Evolutionary conservation across 2,888 invertebrate species (phyloP).

Genomic region (Metalampra italica): DNA sequence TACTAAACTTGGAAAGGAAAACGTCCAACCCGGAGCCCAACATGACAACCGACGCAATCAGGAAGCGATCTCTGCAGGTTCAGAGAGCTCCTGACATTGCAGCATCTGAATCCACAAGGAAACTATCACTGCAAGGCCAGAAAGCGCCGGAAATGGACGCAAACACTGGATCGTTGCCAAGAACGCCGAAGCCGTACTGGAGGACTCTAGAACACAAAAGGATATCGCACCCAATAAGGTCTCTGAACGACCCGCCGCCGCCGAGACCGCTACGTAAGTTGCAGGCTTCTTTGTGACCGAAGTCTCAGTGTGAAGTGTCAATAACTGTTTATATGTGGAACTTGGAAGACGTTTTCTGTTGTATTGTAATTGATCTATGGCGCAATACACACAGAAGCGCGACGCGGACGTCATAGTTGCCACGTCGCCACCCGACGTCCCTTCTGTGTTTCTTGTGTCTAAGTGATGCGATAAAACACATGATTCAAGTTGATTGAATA

Average conservation of each 20-base stretch:
- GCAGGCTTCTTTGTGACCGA: conserved; percentile 23
- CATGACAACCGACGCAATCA: conserved; percentile 50
- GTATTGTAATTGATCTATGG: neutral
- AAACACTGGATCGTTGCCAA: conserved; percentile 54
- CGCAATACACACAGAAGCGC: too few species aligned
- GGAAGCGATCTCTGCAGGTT: conserved; percentile 59
- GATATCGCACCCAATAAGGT: conserved; percentile 63
- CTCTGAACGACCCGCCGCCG: conserved; percentile 56
- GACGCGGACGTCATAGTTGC: too few species aligned
- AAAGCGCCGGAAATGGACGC: conserved; percentile 32
- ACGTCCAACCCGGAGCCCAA: conserved; percentile 16
- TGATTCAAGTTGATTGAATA: too few species aligned
- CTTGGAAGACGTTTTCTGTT: neutral
- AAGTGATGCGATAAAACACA: too few species aligned
- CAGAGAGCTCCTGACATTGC: conserved; percentile 35
- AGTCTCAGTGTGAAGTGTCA: conserved; percentile 54
- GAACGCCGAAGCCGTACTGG: conserved; percentile 61
- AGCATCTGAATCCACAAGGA: conserved; percentile 53
- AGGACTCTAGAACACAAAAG: conserved; percentile 69
- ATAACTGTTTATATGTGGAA: conserved; percentile 51
- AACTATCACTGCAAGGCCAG: conserved; percentile 55
- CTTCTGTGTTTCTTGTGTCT: too few species aligned
- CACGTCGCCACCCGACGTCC: too few species aligned
- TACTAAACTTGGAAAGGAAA: conserved; percentile 44
- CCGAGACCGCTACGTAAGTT: conserved; percentile 68